These are phyloP conservation scores for Zygaena filipendulae DNA, from an alignment of 2,888 invertebrate species.

Conservation along the genomic window DNA sequence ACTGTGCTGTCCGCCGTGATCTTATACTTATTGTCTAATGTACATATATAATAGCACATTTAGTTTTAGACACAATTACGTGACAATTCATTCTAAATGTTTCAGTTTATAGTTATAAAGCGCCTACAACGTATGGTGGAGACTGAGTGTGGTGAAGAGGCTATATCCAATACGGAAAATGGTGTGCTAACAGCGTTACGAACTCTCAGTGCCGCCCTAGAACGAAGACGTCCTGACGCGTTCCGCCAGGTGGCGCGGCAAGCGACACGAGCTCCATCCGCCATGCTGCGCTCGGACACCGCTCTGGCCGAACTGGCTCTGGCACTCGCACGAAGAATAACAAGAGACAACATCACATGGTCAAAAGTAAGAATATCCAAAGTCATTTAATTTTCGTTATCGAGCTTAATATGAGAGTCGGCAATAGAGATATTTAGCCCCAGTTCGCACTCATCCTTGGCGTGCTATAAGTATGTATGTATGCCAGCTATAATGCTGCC, in stretches of 20 bases:
- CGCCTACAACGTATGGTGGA: conserved; percentile 57
- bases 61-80: no score
- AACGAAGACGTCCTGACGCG: conserved; percentile 81
- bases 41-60: no score
- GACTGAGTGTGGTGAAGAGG: conserved; percentile 65
- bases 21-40: no score
- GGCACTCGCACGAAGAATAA: conserved; percentile 77
- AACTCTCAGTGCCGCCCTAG: conserved; percentile 75
- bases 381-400: not conserved
- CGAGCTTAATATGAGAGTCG: not conserved
- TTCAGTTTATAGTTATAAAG: conserved; percentile 58
- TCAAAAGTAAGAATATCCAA: conserved; percentile 73
- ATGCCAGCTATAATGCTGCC: no score
- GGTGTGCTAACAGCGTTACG: conserved; percentile 51
- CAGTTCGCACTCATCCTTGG: no score
- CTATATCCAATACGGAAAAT: conserved; percentile 52
- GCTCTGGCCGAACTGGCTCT: conserved; percentile 72
- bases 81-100: no score
- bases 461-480: no score
- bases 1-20: no score
- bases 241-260: conserved; percentile 79
- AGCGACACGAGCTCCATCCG: conserved; percentile 70
- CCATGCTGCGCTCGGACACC: conserved; percentile 70
- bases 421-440: no score
- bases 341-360: conserved; percentile 81